Evolutionary conservation across 2,113 vertebrate genomes (phyloP).

Genomic region (Crocuta crocuta): DNA sequence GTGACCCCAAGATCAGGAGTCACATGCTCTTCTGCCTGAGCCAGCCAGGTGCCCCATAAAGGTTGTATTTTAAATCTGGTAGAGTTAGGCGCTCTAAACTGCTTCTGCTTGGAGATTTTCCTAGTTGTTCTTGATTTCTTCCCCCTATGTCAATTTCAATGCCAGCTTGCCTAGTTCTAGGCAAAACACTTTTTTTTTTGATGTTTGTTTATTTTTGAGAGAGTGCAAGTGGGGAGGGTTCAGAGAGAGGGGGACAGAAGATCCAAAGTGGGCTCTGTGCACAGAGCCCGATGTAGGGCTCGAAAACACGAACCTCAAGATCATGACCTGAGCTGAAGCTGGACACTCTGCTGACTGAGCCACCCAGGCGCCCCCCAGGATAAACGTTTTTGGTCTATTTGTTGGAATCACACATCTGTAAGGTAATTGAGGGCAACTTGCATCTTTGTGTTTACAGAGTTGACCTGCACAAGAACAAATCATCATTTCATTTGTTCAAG

Average conservation of each 20-base stretch:
- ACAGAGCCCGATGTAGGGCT: no score
- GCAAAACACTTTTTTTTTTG: not conserved
- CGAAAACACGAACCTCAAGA: no score
- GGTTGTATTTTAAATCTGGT: not conserved
- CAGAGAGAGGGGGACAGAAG: no score
- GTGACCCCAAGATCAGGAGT: no score
- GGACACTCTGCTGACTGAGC: no score
- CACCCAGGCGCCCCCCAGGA: not conserved
- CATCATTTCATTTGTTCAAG: not conserved
- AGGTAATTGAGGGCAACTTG: not conserved
- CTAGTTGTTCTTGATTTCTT: not conserved
- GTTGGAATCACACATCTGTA: not conserved
- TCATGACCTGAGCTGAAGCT: no score
- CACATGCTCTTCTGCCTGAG: no score
- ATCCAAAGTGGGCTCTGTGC: no score
- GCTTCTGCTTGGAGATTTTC: not conserved
- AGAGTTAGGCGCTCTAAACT: not conserved
- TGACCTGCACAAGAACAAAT: not conserved
- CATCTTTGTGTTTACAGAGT: not conserved
- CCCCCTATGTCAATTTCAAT: not conserved
- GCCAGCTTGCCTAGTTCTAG: not conserved
- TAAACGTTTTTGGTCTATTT: not conserved
- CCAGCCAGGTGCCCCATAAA: no score
- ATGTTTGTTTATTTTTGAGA: no score
- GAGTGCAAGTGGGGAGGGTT: no score